Base-by-base conservation (phyloP, 1,140 invertebrate species). In the Schlechtendalia chinensis region DNA sequence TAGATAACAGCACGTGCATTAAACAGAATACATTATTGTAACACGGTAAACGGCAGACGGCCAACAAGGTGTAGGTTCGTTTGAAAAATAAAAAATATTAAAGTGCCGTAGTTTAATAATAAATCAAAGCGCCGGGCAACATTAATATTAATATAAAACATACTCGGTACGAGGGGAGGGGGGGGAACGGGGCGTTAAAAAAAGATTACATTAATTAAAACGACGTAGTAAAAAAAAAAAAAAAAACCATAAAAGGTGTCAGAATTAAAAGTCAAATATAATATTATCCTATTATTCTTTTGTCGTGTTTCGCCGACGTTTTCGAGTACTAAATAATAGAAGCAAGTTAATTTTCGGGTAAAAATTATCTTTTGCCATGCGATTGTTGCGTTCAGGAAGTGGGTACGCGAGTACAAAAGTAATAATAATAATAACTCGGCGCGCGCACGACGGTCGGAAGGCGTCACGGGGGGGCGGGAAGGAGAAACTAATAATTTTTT, bases 301-400 rank as follows among this genome's bases (percentile, higher is more conserved):
- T 71, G 67, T 53, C 45, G 8, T 71, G 47, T 71, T 71, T 50
- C 27, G 14, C 24, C 0, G 47, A 71, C 16, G 19, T 53, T 71
- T 2, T 12, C 0, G 24, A 53, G 47, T 71, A 29, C 17, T 71
- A 71, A 53, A 27, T 17, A 53, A 14, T 19, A 45, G n/a, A 45
- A 29, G n/a, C 45, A 0, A 53, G 24, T 71, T 71, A 53, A 71
- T 71, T 71, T 47, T 19, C 0, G 19, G 14, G 45, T 16, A 27
- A 71, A 71, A 53, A 71, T 71, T 71, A 71, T 71, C 67, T 71
- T 71, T 50, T 53, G 17, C 67, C 67, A 53, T 71, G 67, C 67
- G 27, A 71, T 53, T 71, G 67, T 53, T 50, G 24, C 45, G 67
- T 71, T 53, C 67, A 71, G 67, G 45, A 53, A 71, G 67, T 61